Evolutionary conservation across 37 sponge, comb jelly and placozoan genomes (phyloP), one percentile per base, ranked within the genome.

Genomic region (Spongia lamella): DNA sequence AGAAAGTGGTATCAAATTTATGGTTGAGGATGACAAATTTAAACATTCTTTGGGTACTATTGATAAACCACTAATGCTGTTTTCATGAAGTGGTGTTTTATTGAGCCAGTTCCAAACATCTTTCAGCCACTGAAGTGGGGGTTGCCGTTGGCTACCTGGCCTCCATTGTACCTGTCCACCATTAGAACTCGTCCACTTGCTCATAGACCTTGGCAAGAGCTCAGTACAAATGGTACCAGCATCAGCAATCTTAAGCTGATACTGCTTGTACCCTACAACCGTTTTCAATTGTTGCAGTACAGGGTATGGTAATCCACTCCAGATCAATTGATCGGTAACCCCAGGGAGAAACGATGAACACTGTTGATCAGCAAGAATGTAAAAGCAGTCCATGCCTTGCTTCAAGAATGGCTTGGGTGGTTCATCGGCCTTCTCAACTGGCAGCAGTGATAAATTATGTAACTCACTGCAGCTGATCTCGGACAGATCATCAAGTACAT

Each of bases 41-140:
- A 43, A 3, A 11, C 25, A 7, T n/a, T 54, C 62, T 19, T 9
- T 43, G 39, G 75, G 73, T 5, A 82, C 33, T 34, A 82, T 37
- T 24, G 83, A 74, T 1, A 82, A 40, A 33, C 58, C 55, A 4
- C 26, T 43, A 6, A 82, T 32, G 17, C 53, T 19, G 7, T 56
- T 5, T 38, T 62, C 25, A 1, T 62, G 27, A 55, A 20, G 11
- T 19, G 9, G 47, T 43, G 47, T 9, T 13, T 5, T 9, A 43
- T 43, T 43, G 47, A 87, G 60, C 70, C 76, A 81, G 6, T n/a
- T 36, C 88, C 88, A 87, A 13, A 87, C 49, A 63, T 53, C 19
- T 7, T 14, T 26, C 36, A 87, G 20, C 88, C 82, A 87, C 35
- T 58, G 11, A 19, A 56, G 13, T 2, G 81, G 76, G 59, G 79